These are phyloP conservation scores for Rhopalosiphum maidis DNA, from an alignment of 1,140 invertebrate genomes.

Conservation along the genomic window DNA sequence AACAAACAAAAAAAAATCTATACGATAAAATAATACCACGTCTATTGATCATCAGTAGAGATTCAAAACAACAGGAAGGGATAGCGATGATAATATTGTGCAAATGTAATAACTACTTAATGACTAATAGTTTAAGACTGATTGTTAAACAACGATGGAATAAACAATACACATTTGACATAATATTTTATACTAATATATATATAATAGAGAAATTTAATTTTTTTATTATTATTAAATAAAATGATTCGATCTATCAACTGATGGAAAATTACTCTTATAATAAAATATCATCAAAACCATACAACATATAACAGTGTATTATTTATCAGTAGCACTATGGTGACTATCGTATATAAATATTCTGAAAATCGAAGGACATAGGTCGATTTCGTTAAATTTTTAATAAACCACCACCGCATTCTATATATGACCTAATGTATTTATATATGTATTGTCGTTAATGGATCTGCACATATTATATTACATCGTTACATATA, in stretches of 20 bases:
- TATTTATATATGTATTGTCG: neutral
- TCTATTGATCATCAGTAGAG: neutral
- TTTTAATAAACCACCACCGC: neutral
- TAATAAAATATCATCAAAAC: neutral
- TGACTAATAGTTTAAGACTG: no score
- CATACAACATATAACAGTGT: neutral
- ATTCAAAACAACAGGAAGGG: neutral
- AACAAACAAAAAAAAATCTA: neutral
- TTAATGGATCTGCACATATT: neutral
- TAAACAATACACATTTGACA: no score
- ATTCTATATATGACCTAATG: neutral
- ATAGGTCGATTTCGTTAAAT: neutral
- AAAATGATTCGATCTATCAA: neutral
- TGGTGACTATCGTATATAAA: neutral
- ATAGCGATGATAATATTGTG: neutral
- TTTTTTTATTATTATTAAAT: neutral
- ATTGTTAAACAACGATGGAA: no score
- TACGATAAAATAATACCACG: neutral
- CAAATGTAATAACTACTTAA: no score
- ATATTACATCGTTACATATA: conserved; percentile 9
- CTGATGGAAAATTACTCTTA: neutral
- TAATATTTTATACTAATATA: no score
- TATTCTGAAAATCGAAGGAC: neutral
- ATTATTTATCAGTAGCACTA: neutral
- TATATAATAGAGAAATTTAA: neutral